Evolutionary conservation across 1,140 invertebrate genomes (phyloP).

Genomic region (Leptinotarsa defecta): DNA sequence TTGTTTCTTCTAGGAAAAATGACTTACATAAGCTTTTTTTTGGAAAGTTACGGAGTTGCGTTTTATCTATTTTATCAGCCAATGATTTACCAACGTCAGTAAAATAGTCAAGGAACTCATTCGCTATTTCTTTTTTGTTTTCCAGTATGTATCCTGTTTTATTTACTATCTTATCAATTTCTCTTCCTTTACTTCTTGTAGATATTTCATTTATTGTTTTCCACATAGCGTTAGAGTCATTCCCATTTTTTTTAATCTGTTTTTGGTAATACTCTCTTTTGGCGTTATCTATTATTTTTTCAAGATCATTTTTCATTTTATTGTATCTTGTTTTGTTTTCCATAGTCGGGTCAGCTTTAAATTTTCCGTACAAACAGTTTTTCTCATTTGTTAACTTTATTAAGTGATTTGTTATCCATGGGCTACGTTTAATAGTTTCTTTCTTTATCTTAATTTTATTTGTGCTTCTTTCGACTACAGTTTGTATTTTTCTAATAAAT

Average conservation of each 20-base stretch:
- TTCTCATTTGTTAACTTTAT: constrained; percentile 4
- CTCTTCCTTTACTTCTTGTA: neutral
- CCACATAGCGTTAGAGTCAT: neutral
- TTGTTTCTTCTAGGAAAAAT: too few species aligned
- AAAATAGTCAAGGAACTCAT: constrained; percentile 7
- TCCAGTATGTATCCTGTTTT: neutral
- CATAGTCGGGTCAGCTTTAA: neutral
- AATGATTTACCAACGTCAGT: neutral
- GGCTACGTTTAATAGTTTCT: neutral
- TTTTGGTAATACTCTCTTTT: constrained; percentile 12
- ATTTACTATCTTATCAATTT: neutral
- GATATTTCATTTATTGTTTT: neutral
- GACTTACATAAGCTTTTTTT: too few species aligned
- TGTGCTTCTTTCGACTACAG: neutral
- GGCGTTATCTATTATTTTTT: neutral
- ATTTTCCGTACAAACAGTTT: neutral
- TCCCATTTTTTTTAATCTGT: neutral
- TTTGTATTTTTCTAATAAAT: constrained; percentile 11
- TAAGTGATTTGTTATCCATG: neutral
- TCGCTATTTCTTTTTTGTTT: constrained; percentile 10
- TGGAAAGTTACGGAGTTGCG: too few species aligned
- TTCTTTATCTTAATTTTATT: constrained; percentile 4
- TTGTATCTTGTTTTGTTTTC: neutral
- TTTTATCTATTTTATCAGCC: neutral
- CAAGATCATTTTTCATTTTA: constrained; percentile 1